phyloP scores from a whole-genome alignment of 2,113 vertebrate genomes.

The Leptobrachium leishanense region DNA sequence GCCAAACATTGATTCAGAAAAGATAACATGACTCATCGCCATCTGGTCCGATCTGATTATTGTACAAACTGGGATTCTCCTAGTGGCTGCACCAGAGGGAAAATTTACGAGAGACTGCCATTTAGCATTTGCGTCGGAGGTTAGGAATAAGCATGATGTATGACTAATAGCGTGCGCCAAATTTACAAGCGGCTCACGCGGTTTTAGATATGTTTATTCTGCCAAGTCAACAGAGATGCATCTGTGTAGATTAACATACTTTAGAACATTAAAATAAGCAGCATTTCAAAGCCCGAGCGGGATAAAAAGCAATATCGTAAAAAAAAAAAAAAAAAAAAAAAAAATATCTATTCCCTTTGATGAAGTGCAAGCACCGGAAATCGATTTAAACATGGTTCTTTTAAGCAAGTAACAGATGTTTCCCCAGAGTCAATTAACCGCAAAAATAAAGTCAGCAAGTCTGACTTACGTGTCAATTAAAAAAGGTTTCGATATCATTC shows the following conservation, averaged over 20 bases:
- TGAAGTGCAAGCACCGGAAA: slow-evolving; percentile 2
- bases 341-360: slow-evolving; percentile 22
- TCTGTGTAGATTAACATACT: slow-evolving; percentile 51
- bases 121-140: slow-evolving; percentile 63
- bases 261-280: slow-evolving; percentile 50
- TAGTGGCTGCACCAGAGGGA: slow-evolving; percentile 62
- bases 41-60: slow-evolving; percentile 76
- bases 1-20: slow-evolving; percentile 62
- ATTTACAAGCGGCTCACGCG: slow-evolving; percentile 48
- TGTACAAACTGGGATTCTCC: slow-evolving; percentile 63
- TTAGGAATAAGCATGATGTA: slow-evolving; percentile 61
- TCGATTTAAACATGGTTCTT: slow-evolving; percentile 30
- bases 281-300: slow-evolving; percentile 40
- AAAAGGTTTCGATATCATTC: neutral
- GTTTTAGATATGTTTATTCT: slow-evolving; percentile 48
- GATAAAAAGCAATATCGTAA: slow-evolving; percentile 26
- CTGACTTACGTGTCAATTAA: slow-evolving; percentile 4
- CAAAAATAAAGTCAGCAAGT: neutral
- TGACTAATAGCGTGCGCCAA: slow-evolving; percentile 46
- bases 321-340: neutral
- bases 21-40: slow-evolving; percentile 60
- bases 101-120: slow-evolving; percentile 63
- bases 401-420: slow-evolving; percentile 60
- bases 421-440: slow-evolving; percentile 48
- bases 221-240: slow-evolving; percentile 50